Evolutionary conservation across 2,888 invertebrate species (phyloP).

Genomic region (Parnassius mnemosyne): DNA sequence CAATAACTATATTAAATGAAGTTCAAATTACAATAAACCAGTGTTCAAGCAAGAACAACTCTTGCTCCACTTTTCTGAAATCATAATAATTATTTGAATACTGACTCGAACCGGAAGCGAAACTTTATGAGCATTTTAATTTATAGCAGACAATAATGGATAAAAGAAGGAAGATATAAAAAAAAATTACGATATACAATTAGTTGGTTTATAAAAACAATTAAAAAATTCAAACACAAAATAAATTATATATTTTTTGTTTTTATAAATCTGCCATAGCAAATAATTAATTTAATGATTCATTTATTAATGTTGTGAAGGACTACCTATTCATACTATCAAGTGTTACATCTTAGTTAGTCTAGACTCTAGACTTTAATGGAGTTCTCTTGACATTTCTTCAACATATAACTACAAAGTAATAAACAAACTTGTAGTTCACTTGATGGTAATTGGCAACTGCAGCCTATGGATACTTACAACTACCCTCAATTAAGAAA

Average conservation of each 20-base stretch:
- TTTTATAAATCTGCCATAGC: neutral
- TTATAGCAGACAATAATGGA: neutral
- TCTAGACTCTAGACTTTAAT: no score
- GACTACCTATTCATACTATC: no score
- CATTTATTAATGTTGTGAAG: no score
- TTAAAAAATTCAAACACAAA: neutral
- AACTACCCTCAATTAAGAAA: no score
- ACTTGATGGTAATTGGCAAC: no score
- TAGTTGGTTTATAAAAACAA: neutral
- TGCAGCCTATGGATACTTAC: no score
- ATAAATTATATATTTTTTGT: neutral
- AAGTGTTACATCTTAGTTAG: no score
- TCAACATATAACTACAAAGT: no score
- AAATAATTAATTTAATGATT: no score
- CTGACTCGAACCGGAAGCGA: neutral
- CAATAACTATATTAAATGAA: neutral
- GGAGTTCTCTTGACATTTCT: no score
- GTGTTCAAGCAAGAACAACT: neutral
- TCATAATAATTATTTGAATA: conserved; percentile 8
- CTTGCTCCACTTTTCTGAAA: conserved; percentile 14
- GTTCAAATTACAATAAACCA: conserved; percentile 10
- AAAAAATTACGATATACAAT: neutral
- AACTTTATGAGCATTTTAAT: conserved; percentile 12
- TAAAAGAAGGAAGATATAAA: neutral
- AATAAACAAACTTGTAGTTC: no score